A percentile compares a stretch with the other conserved stretches of the same genome.
These are phyloP conservation scores for Acanthosepion lycidas DNA, from an alignment of 2,888 invertebrate genomes.

Conservation along the genomic window DNA sequence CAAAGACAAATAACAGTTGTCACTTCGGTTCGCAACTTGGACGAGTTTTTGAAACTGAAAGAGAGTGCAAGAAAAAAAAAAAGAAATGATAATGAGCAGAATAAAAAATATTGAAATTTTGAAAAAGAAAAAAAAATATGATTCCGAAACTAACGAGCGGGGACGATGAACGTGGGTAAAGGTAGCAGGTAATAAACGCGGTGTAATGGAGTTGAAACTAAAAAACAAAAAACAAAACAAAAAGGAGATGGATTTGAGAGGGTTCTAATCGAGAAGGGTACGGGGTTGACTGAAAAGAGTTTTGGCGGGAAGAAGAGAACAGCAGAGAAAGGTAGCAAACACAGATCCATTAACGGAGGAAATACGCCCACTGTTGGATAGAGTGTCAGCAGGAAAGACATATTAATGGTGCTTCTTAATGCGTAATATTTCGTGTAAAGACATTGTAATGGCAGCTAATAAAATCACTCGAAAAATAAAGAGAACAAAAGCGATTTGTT, in stretches of 20 bases:
- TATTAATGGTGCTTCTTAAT: constrained; percentile 33
- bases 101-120: background rate
- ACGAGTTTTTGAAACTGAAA: background rate
- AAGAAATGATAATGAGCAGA: background rate
- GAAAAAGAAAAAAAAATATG: background rate
- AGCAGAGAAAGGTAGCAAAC: background rate
- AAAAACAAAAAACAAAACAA: background rate
- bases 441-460: constrained; percentile 1
- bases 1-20: background rate
- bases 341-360: constrained; percentile 6
- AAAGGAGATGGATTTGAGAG: background rate
- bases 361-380: constrained; percentile 5
- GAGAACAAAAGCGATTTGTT: no score
- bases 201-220: background rate
- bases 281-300: background rate
- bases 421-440: background rate
- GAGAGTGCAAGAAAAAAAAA: background rate
- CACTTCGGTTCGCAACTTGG: background rate
- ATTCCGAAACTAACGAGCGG: background rate
- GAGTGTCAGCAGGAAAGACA: constrained; percentile 20
- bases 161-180: background rate
- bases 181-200: background rate
- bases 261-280: background rate
- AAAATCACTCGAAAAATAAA: background rate
- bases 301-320: background rate